Evolutionary conservation across 2,797 vertebrate species (phyloP), one percentile per base, ranked within the genome.

Genomic region (Leptatherina wallacei): DNA sequence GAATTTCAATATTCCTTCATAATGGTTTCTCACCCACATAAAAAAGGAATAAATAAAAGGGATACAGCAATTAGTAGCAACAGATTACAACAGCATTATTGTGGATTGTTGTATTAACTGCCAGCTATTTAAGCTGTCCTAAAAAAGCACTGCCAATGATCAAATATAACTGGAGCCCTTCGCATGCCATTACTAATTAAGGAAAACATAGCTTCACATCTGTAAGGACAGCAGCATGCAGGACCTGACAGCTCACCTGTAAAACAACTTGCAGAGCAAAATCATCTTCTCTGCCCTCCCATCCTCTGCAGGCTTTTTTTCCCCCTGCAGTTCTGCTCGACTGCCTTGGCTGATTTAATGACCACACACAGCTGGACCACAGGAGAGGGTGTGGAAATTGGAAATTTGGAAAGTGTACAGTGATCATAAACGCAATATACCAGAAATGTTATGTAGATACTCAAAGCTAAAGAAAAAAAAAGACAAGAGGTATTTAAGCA

Each of bases 291-390:
- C 66, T 68, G 36, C 69, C 59, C 35, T 33, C 16, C 54, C 61
- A 75, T 74, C 61, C 67, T 72, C 52, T 69, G 38, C 78, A 75
- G 70, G 74, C 40, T 65, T 85, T 67, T 90, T 84, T 85, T 4
- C 22, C 22, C 44, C 11, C 77, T 85, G 82, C 72, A 71, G 90
- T 94, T 93, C 91, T 92, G 86, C 86, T 69, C 44, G 77, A 86
- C 85, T 87, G 87, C 86, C 67, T 88, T 27, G 64, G 66, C 75
- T 92, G 87, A 93, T 94, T 92, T 94, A 94, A 93, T 93, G 91
- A 93, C 91, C 91, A 87, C 85, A 87, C 81, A 80, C 84, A 89
- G 88, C 83, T 75, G 67, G 78, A 80, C 83, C 78, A 66, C 63
- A 59, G 64, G 61, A 89, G 80, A 79, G 77, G 61, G 62, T 59